Conservation (phyloP, 2,797 vertebrate genomes). For the Molossus alvarezi region DNA sequence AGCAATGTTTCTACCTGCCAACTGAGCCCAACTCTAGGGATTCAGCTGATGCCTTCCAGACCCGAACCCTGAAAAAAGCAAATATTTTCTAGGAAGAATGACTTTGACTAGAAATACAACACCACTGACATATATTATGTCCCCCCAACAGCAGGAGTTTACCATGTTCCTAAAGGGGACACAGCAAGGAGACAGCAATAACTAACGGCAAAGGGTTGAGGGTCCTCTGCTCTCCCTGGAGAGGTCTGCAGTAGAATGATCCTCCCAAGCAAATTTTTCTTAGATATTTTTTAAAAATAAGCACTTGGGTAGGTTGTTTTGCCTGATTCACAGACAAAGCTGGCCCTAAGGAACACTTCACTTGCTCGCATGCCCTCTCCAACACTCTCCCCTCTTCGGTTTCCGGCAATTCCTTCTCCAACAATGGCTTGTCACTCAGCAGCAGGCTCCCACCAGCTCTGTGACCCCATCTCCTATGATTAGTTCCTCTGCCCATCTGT, state of each 20-base stretch:
- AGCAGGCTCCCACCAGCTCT: neutral
- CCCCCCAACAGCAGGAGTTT: neutral
- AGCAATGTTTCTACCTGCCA: neutral
- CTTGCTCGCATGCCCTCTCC: neutral
- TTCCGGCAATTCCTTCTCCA: neutral
- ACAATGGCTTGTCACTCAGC: neutral
- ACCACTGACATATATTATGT: neutral
- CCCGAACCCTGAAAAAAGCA: neutral
- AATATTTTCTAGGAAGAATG: conserved; percentile 20
- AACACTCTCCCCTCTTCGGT: neutral
- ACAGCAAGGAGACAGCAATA: neutral
- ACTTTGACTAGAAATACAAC: neutral
- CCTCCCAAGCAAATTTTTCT: neutral
- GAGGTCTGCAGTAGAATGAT: neutral
- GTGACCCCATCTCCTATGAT: neutral
- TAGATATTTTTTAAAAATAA: neutral
- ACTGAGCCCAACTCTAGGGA: neutral
- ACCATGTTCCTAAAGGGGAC: neutral
- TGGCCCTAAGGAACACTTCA: neutral
- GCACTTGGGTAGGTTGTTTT: neutral
- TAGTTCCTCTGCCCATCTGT: neutral
- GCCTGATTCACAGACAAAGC: neutral
- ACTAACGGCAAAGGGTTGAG: neutral
- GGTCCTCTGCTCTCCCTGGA: neutral
- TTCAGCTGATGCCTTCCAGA: neutral